Conservation (phyloP, 1,140 invertebrate species). For the Lethocerus indicus region DNA sequence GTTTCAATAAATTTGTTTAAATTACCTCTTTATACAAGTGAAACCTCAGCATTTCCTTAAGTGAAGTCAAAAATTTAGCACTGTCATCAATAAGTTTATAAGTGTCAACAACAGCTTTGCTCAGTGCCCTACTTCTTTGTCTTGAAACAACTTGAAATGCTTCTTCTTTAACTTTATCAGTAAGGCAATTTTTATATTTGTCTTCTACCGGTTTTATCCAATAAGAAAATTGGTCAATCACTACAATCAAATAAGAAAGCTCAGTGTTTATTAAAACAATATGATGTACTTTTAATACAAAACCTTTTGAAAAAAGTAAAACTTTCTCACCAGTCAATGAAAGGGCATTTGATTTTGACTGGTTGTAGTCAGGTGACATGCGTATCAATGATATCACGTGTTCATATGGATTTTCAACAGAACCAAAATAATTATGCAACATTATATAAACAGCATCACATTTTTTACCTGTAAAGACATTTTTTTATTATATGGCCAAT, state of each 20-base stretch:
- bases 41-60: conserved; percentile 30
- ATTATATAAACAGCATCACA: conserved; percentile 5
- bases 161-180: conserved; percentile 33
- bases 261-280: background rate
- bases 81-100: conserved; percentile 34
- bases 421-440: conserved; percentile 4
- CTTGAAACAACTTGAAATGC: conserved; percentile 37
- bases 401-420: conserved; percentile 1
- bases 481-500: no score
- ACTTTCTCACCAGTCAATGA: conserved; percentile 10
- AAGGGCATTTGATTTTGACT: conserved; percentile 4
- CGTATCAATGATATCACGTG: background rate
- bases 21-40: conserved; percentile 39
- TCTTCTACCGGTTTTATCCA: conserved; percentile 25
- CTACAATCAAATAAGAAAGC: conserved; percentile 21
- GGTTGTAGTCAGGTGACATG: conserved; percentile 5
- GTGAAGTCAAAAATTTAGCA: conserved; percentile 30
- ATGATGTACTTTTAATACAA: background rate
- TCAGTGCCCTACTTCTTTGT: conserved; percentile 31
- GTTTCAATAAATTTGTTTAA: conserved; percentile 2
- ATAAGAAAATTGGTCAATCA: conserved; percentile 38
- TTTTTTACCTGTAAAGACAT: conserved; percentile 9
- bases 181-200: conserved; percentile 25
- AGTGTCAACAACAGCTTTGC: conserved; percentile 34
- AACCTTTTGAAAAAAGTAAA: background rate